Evolutionary conservation across 2,797 vertebrate genomes (phyloP).

Genomic region (Anguilla obscura): DNA sequence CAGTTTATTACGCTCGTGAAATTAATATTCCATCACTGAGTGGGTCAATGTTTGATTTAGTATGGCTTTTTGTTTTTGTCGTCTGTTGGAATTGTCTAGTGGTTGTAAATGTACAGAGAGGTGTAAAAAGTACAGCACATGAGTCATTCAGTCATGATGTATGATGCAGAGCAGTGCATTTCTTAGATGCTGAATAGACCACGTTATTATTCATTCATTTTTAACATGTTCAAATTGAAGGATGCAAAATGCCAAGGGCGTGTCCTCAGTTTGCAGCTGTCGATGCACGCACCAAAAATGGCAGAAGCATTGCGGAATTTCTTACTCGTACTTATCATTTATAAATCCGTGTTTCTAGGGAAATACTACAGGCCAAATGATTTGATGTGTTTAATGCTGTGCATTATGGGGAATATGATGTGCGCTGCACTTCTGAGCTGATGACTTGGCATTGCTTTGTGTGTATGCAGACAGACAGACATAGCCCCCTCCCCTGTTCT

Average conservation of each 20-base stretch:
- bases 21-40: conserved; percentile 5
- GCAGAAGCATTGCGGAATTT: not conserved
- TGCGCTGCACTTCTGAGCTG: not conserved
- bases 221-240: not conserved
- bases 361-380: not conserved
- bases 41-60: not conserved
- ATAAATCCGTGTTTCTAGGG: not conserved
- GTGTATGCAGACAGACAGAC: not conserved
- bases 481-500: conserved; percentile 35
- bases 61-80: not conserved
- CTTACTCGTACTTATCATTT: not conserved
- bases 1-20: not conserved
- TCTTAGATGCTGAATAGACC: not conserved
- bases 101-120: not conserved
- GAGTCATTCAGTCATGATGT: not conserved
- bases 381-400: not conserved
- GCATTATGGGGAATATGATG: not conserved
- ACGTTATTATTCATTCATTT: not conserved
- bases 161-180: not conserved
- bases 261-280: not conserved
- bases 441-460: not conserved
- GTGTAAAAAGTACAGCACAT: not conserved
- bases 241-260: not conserved
- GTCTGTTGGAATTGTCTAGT: not conserved
- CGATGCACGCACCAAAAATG: not conserved